Base-by-base conservation (phyloP, 2,888 invertebrate genomes). In the Allophyes oxyacanthae region DNA sequence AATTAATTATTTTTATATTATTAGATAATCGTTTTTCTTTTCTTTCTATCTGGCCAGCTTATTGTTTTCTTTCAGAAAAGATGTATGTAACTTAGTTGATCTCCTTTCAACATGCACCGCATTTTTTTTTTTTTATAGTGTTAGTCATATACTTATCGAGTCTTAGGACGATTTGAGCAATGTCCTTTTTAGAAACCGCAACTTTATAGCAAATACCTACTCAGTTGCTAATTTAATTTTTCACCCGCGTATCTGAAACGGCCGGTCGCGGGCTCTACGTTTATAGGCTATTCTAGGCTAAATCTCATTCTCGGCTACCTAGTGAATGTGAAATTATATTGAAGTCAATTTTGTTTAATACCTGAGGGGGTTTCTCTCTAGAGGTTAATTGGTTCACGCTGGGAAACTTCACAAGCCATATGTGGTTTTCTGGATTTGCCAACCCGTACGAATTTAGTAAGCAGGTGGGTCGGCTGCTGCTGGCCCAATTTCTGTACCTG, bases 271-370 rank as follows among this genome's bases (percentile, higher is more conserved):
- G 38, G 53, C 33, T 45, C 46, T 46, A 67, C 69, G 45, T 73
- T 77, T 65, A 67, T 41, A 44, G 59, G 72, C 67, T 76, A 75
- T 76, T 73, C 75, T 71, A 77, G 78, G 67, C 65, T 66, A 75
- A 84, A 82, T 72, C 78, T 79, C 73, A 82, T 83, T 82, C 84
- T 81, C 76, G 63, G 72, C 63, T 55, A 75, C 76, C 74, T 69
- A 68, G 59, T 51, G 53, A 79, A 83, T 82, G 81, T 83, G 80
- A 88, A 85, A 89, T 90, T 86, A 88, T 85, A 86, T 85, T 79
- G 84, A 78, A 86, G 84, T 85, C 86, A 88, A 89, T 89, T 89
- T 88, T 83, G 87, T 86, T 85, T 84, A 85, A 88, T 84, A 79
- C 78, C 78, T 50, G 64, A 67, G 72, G 73, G 79, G 74, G 71